phyloP scores from a whole-genome alignment of 2,797 vertebrate genomes.

The Huso huso region DNA sequence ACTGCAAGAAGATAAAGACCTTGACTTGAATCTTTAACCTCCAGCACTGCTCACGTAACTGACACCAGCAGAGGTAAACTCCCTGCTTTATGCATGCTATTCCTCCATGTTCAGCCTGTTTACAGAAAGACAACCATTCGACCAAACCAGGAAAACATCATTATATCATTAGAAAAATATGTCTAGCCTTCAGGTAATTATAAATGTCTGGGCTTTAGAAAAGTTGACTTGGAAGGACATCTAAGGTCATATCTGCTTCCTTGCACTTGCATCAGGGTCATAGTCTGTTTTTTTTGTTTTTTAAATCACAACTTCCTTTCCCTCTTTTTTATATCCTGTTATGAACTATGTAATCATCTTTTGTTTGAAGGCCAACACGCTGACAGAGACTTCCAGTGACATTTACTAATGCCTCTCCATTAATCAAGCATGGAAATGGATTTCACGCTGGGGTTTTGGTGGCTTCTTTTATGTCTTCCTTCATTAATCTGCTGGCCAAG shows the following conservation, averaged over 20 bases:
- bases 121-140: too few species aligned
- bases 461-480: conserved; percentile 25
- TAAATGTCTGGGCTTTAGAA: neutral
- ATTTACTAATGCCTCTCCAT: neutral
- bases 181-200: conserved; percentile 17
- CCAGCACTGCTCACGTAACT: too few species aligned
- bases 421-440: conserved; percentile 9
- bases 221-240: conserved; percentile 7
- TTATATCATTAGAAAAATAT: conserved; percentile 12
- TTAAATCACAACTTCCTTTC: conserved; percentile 6
- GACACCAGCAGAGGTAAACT: too few species aligned
- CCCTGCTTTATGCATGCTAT: too few species aligned
- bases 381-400: conserved; percentile 18
- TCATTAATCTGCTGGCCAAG: conserved; percentile 30
- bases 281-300: conserved; percentile 6
- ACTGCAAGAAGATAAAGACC: too few species aligned
- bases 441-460: conserved; percentile 25
- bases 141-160: conserved; percentile 19
- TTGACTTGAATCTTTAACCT: too few species aligned
- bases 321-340: conserved; percentile 16
- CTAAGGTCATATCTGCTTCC: conserved; percentile 21
- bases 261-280: conserved; percentile 13
- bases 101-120: too few species aligned
- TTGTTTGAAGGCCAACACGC: conserved; percentile 6
- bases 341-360: neutral